A percentile compares a stretch with the other conserved stretches of the same genome.
phyloP scores from a whole-genome alignment of 2,797 vertebrate genomes.

The Podargus strigoides region DNA sequence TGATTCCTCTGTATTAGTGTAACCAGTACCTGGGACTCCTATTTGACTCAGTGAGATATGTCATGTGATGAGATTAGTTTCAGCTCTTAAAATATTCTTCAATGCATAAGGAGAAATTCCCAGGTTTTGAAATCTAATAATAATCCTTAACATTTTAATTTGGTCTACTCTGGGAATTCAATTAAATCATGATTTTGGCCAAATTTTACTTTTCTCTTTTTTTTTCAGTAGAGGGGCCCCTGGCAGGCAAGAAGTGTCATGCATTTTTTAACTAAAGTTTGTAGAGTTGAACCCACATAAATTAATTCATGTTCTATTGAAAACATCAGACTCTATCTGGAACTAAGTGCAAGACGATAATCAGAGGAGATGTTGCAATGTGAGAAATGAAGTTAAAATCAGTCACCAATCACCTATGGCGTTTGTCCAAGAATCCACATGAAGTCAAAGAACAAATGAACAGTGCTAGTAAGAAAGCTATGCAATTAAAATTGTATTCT shows the following conservation, averaged over 20 bases:
- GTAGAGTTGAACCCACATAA: background rate
- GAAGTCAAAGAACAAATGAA: background rate
- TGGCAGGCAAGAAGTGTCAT: background rate
- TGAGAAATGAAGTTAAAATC: background rate
- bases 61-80: background rate
- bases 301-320: background rate
- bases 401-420: background rate
- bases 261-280: background rate
- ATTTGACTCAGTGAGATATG: background rate
- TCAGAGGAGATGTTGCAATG: background rate
- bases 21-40: background rate
- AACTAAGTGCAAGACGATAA: background rate
- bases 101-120: background rate
- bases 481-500: constrained; percentile 9
- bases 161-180: background rate
- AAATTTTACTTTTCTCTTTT: background rate
- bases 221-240: too few species aligned
- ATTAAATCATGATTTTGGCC: background rate
- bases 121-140: background rate
- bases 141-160: background rate
- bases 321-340: background rate
- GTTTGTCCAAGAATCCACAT: background rate
- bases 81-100: background rate
- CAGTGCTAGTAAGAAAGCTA: background rate
- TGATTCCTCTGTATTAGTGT: background rate